phyloP scores from a whole-genome alignment of 1,140 invertebrate genomes.

The Aphaenogaster ashmeadi region DNA sequence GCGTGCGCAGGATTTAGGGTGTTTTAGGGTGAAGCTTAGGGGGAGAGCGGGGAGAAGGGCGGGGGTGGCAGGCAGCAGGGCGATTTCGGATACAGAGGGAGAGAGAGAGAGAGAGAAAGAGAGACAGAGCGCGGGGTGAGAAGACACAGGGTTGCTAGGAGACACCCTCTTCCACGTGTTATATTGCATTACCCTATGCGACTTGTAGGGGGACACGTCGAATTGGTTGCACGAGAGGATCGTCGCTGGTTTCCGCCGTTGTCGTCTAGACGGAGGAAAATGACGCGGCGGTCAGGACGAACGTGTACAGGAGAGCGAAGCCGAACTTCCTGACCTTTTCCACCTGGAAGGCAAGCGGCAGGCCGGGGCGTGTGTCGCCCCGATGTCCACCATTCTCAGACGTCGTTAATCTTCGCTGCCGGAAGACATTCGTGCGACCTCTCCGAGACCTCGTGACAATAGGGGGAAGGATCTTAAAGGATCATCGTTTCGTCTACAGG shows the following conservation, averaged over 20 bases:
- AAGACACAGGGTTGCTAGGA: constrained; percentile 85
- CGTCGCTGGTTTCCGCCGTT: constrained; percentile 78
- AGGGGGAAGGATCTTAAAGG: constrained; percentile 29
- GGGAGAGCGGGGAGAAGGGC: not conserved
- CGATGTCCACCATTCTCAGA: constrained; percentile 14
- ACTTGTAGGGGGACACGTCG: constrained; percentile 72
- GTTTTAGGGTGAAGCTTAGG: constrained; percentile 79
- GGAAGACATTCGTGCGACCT: constrained; percentile 56
- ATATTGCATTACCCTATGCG: constrained; percentile 84
- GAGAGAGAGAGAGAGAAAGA: constrained; percentile 9
- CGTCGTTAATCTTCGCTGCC: constrained; percentile 51
- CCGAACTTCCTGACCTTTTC: constrained; percentile 65
- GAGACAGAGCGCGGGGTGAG: constrained; percentile 68
- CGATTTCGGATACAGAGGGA: constrained; percentile 28
- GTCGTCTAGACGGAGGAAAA: constrained; percentile 75
- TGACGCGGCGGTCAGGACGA: constrained; percentile 62
- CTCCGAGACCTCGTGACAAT: constrained; percentile 26
- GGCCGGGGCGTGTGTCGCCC: not conserved
- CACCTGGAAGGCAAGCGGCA: constrained; percentile 13
- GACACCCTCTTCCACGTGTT: constrained; percentile 84
- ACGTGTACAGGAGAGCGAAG: not conserved
- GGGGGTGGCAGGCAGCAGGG: constrained; percentile 42
- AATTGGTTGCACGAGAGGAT: constrained; percentile 81
- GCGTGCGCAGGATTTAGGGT: constrained; percentile 77
- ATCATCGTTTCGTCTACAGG: constrained; percentile 40